These are phyloP conservation scores for Drosophila rubida DNA, from an alignment of 2,888 invertebrate genomes.

Conservation along the genomic window DNA sequence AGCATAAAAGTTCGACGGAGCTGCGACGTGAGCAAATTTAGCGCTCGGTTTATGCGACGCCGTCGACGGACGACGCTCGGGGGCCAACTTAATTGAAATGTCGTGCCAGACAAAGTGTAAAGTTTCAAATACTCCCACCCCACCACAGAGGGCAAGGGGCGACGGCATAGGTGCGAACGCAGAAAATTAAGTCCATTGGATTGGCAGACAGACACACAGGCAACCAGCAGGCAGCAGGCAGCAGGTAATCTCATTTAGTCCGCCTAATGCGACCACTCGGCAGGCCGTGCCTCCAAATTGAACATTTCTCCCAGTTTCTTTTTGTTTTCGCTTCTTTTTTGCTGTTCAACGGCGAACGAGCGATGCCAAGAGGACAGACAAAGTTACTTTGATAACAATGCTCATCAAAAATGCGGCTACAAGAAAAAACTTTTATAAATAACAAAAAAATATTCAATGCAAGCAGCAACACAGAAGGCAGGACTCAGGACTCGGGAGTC, in stretches of 20 bases:
- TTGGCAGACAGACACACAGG: slow-evolving; percentile 64
- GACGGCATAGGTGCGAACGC: slow-evolving; percentile 56
- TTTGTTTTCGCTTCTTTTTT: slow-evolving; percentile 14
- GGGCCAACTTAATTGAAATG: slow-evolving; percentile 74
- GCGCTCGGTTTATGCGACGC: slow-evolving; percentile 25
- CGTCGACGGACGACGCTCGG: no score
- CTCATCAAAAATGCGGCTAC: slow-evolving; percentile 75
- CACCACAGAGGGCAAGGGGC: background rate
- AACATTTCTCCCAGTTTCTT: slow-evolving; percentile 50
- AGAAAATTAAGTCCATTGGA: slow-evolving; percentile 62
- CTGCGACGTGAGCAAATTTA: slow-evolving; percentile 81
- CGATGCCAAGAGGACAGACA: slow-evolving; percentile 17
- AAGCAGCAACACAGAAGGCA: slow-evolving; percentile 40
- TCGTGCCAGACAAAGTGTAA: slow-evolving; percentile 58
- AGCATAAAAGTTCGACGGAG: slow-evolving; percentile 75
- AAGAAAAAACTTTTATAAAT: slow-evolving; percentile 75
- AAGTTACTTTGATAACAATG: slow-evolving; percentile 64
- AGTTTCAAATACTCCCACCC: slow-evolving; percentile 46
- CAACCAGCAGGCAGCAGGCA: slow-evolving; percentile 60
- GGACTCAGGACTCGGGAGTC: slow-evolving; percentile 1
- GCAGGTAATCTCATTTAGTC: slow-evolving; percentile 76
- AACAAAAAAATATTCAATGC: slow-evolving; percentile 37
- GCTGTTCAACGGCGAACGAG: slow-evolving; percentile 3
- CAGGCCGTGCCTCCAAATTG: slow-evolving; percentile 48
- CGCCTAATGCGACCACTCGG: slow-evolving; percentile 65